A percentile compares a stretch with the other conserved stretches of the same genome.
Evolutionary conservation across 2,113 vertebrate genomes (phyloP).

Genomic region (Mastomys coucha): DNA sequence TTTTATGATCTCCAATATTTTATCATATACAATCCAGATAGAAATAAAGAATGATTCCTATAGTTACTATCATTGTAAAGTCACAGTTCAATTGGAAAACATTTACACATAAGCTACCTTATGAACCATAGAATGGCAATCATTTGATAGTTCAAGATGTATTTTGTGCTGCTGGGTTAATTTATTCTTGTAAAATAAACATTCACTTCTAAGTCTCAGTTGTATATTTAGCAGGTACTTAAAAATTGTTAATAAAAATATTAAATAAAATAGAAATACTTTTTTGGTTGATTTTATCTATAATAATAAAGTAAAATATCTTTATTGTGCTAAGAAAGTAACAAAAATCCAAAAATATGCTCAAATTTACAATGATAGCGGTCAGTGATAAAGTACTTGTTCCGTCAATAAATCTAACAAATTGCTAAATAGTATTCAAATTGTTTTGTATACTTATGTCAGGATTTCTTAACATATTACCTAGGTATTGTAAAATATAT

Average conservation of each 20-base stretch:
- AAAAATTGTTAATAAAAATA: slow-evolving; percentile 40
- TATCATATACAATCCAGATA: background rate
- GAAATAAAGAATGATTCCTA: background rate
- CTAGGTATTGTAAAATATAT: background rate
- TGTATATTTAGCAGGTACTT: background rate
- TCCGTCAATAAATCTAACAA: slow-evolving; percentile 21
- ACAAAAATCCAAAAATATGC: background rate
- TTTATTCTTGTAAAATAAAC: background rate
- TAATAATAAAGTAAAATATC: background rate
- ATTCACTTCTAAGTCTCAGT: slow-evolving; percentile 23
- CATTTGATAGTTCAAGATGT: background rate
- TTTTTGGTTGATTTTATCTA: slow-evolving; percentile 25
- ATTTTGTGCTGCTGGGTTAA: background rate
- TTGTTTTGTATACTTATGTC: background rate
- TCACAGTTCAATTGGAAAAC: background rate
- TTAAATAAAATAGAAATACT: slow-evolving; percentile 48
- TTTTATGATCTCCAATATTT: background rate
- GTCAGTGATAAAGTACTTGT: background rate
- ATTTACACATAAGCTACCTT: background rate
- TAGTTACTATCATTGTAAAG: background rate
- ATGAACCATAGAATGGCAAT: background rate
- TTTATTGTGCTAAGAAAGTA: background rate
- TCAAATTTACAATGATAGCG: background rate
- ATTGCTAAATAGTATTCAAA: background rate
- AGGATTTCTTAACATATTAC: background rate